phyloP scores from a whole-genome alignment of 1,140 invertebrate species.

The Drosophila sp. region DNA sequence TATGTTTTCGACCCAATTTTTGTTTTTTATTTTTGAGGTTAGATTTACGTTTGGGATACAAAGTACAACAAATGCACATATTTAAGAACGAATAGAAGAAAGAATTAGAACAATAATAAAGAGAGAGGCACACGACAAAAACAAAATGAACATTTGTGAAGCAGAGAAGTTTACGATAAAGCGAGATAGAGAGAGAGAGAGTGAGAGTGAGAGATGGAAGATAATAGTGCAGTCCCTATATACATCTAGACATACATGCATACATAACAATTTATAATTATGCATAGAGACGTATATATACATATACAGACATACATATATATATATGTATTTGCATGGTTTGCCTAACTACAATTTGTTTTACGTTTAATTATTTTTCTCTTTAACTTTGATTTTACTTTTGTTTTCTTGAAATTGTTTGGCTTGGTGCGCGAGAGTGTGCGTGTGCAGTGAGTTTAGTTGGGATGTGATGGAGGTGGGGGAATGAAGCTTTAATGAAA shows the following conservation, averaged over 20 bases:
- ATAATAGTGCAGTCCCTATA: background rate
- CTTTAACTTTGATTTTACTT: background rate
- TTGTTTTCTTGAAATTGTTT: background rate
- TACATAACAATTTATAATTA: no score
- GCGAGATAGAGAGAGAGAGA: background rate
- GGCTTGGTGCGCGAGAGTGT: background rate
- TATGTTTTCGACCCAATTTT: conserved; percentile 34
- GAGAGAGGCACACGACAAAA: conserved; percentile 3
- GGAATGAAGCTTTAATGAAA: no score
- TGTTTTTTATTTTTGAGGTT: conserved; percentile 36
- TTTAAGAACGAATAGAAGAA: conserved; percentile 18
- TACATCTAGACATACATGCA: no score
- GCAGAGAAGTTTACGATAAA: no score
- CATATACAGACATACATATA: background rate
- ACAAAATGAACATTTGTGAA: background rate
- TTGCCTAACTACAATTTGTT: conserved; percentile 13
- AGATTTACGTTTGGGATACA: conserved; percentile 40
- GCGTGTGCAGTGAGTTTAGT: background rate
- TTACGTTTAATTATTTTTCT: background rate
- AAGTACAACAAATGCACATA: conserved; percentile 41
- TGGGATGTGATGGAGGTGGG: no score
- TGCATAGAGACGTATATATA: background rate
- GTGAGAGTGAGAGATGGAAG: background rate
- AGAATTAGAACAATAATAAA: conserved; percentile 19
- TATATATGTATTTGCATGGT: background rate